These are phyloP conservation scores for Diploscapter pachys DNA, from an alignment of 1,140 invertebrate species.

Conservation along the genomic window DNA sequence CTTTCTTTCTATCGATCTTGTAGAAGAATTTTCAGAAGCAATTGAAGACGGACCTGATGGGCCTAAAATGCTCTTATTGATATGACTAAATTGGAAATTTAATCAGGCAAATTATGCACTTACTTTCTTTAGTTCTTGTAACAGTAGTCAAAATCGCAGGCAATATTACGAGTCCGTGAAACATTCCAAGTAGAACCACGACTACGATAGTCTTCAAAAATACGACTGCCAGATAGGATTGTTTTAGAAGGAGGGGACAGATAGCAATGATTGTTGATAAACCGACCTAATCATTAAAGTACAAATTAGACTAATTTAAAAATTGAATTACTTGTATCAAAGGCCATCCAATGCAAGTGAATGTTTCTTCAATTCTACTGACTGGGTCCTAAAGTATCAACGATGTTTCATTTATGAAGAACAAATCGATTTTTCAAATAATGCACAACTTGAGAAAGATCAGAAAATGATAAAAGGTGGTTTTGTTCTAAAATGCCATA, in stretches of 20 bases:
- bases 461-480: too few relatives aligned
- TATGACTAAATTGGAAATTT: neutral
- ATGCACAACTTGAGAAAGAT: too few relatives aligned
- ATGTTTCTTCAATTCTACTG: constrained; percentile 46
- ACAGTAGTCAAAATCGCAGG: constrained; percentile 47
- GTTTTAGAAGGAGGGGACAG: constrained; percentile 51
- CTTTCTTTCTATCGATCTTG: constrained; percentile 48
- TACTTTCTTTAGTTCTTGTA: neutral
- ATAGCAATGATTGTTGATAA: constrained; percentile 56
- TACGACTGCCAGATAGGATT: constrained; percentile 53
- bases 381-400: constrained; percentile 41
- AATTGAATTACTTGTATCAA: constrained; percentile 39
- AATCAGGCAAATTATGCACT: neutral
- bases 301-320: constrained; percentile 4
- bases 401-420: too few relatives aligned
- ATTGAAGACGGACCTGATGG: neutral
- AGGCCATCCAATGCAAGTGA: constrained; percentile 54
- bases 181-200: constrained; percentile 56
- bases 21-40: constrained; percentile 43
- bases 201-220: constrained; percentile 55
- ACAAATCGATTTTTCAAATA: too few relatives aligned
- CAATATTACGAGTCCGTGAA: constrained; percentile 50
- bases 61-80: neutral
- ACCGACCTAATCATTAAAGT: constrained; percentile 40
- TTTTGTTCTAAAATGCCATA: neutral